A percentile compares a stretch with the other conserved stretches of the same genome.
These are phyloP conservation scores for Hemichromis elongatus DNA, from an alignment of 2,113 vertebrate genomes.

Conservation along the genomic window DNA sequence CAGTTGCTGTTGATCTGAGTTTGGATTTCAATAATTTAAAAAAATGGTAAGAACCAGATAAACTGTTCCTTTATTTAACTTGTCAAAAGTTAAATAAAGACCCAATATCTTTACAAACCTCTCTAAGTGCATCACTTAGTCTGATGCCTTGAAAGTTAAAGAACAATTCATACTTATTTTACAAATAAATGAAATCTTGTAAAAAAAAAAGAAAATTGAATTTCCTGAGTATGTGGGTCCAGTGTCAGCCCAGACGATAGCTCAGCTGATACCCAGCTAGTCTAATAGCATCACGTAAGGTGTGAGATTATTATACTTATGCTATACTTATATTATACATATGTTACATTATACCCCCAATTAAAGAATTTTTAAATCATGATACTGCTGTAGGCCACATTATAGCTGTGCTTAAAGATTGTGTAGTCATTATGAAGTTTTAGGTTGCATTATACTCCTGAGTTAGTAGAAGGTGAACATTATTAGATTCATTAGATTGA, in stretches of 20 bases:
- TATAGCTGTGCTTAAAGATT: too few relatives aligned
- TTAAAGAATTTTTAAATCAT: too few relatives aligned
- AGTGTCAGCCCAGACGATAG: neutral
- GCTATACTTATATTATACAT: too few relatives aligned
- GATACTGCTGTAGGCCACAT: too few relatives aligned
- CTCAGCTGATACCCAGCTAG: neutral
- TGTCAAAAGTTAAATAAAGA: neutral
- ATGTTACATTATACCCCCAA: too few relatives aligned
- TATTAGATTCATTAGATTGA: too few relatives aligned
- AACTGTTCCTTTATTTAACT: neutral
- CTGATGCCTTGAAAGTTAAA: neutral
- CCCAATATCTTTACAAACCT: neutral
- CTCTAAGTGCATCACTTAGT: neutral
- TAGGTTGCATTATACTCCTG: too few relatives aligned
- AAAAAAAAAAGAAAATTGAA: too few relatives aligned
- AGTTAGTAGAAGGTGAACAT: too few relatives aligned
- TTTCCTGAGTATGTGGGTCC: neutral
- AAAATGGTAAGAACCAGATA: accelerated
- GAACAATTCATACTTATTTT: neutral
- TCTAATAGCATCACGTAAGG: neutral
- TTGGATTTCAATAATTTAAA: neutral
- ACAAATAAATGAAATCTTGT: neutral
- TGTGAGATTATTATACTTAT: too few relatives aligned
- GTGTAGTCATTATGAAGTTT: too few relatives aligned
- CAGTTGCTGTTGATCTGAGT: neutral